Percentiles rank a stretch among this genome's conserved stretches.
Evolutionary conservation across 2,113 vertebrate genomes (phyloP).

Genomic region (Picathartes gymnocephalus): DNA sequence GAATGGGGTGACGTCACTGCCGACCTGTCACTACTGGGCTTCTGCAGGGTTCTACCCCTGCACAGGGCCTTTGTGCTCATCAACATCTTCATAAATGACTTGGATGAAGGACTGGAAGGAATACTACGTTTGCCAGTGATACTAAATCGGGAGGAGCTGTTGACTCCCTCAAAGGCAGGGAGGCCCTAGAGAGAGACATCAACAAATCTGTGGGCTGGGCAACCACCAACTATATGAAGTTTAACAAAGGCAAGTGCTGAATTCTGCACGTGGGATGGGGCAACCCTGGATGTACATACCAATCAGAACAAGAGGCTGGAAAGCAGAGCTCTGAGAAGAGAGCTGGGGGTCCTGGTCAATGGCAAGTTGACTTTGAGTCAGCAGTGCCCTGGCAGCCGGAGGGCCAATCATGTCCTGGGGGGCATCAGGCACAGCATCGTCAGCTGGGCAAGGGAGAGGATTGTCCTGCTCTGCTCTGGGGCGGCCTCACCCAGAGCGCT

Average conservation of each 20-base stretch:
- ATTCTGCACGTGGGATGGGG: neutral
- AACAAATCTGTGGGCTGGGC: neutral
- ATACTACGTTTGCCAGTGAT: neutral
- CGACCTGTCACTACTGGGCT: rapidly evolving
- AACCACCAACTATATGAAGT: neutral
- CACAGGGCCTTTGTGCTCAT: neutral
- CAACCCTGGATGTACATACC: neutral
- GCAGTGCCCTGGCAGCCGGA: neutral
- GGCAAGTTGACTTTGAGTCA: neutral
- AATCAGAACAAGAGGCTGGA: neutral
- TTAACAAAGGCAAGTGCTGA: neutral
- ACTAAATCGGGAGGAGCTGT: neutral
- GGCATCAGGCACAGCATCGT: rapidly evolving
- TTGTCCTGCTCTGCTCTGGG: neutral
- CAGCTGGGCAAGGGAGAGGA: rapidly evolving
- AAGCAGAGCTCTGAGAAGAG: rapidly evolving
- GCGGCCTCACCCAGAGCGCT: rapidly evolving
- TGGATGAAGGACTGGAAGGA: neutral
- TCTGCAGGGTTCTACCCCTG: neutral
- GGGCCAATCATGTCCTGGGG: rapidly evolving
- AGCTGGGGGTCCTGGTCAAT: rapidly evolving
- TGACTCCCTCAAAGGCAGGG: neutral
- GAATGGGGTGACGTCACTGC: neutral
- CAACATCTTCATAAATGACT: neutral
- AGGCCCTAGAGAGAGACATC: neutral